Percentiles rank a stretch among this genome's conserved stretches.
phyloP scores from a whole-genome alignment of 2,888 invertebrate genomes.

The Dasypolia templi region DNA sequence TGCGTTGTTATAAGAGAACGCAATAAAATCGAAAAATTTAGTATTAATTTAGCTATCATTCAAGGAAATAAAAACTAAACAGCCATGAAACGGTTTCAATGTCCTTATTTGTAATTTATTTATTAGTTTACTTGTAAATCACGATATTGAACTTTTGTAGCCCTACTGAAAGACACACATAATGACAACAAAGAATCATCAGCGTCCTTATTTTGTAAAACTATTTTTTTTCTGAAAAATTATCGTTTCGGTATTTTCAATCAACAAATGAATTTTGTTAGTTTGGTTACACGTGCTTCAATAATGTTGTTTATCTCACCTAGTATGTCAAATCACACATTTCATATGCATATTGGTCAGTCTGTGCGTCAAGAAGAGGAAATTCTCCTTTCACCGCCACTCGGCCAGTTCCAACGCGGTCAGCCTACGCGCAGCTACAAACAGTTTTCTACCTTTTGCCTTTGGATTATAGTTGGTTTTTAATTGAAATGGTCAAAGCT shows the following conservation, averaged over 20 bases:
- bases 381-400: constrained; percentile 74
- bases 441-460: constrained; percentile 9
- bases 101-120: neutral
- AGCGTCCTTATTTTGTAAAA: no score
- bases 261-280: neutral
- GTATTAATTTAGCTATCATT: neutral
- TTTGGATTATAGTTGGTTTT: constrained; percentile 28
- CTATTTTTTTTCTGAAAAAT: neutral
- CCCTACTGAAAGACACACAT: neutral
- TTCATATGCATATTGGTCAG: constrained; percentile 58
- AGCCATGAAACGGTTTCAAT: neutral
- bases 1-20: neutral
- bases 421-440: constrained; percentile 44
- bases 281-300: constrained; percentile 8
- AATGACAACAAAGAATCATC: neutral
- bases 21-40: constrained; percentile 3
- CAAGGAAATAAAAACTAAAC: neutral
- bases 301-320: constrained; percentile 38
- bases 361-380: constrained; percentile 56
- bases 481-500: constrained; percentile 1
- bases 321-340: constrained; percentile 50
- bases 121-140: neutral
- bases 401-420: constrained; percentile 70
- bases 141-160: neutral
- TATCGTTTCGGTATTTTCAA: neutral